Conservation (phyloP, 2,888 invertebrate species). For the Liopterus haemorrhoidalis region DNA sequence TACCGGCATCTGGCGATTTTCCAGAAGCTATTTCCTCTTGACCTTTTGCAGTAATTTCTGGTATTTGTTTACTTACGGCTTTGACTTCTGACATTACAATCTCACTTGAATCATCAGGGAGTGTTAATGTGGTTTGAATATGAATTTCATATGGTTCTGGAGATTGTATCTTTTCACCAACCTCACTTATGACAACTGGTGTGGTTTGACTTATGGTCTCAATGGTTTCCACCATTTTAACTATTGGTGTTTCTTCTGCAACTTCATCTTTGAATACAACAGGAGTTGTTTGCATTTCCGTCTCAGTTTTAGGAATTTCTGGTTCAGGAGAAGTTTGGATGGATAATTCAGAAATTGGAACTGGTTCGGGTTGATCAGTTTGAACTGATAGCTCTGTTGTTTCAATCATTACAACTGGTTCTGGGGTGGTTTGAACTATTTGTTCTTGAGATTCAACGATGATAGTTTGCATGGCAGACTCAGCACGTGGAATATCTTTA, state of each 20-base stretch:
- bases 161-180: conserved; percentile 44
- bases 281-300: conserved; percentile 39
- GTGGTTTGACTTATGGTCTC: conserved; percentile 53
- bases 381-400: conserved; percentile 44
- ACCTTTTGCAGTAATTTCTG: conserved; percentile 1
- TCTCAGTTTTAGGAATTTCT: conserved; percentile 33
- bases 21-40: background rate
- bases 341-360: conserved; percentile 38
- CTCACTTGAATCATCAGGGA: conserved; percentile 40
- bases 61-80: too few species aligned
- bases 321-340: conserved; percentile 40
- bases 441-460: conserved; percentile 38
- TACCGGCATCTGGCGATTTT: background rate
- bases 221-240: conserved; percentile 38
- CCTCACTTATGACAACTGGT: conserved; percentile 52
- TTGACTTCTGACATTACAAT: conserved; percentile 27
- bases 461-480: conserved; percentile 42
- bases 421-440: conserved; percentile 41
- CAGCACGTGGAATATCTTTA: conserved; percentile 35
- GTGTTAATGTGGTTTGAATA: conserved; percentile 50
- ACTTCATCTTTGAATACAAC: conserved; percentile 29
- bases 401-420: conserved; percentile 44
- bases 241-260: conserved; percentile 20
- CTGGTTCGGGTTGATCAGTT: conserved; percentile 34
- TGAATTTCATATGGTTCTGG: conserved; percentile 57